These are phyloP conservation scores for Cylloceria caligata DNA, from an alignment of 2,888 invertebrate genomes.

Conservation along the genomic window DNA sequence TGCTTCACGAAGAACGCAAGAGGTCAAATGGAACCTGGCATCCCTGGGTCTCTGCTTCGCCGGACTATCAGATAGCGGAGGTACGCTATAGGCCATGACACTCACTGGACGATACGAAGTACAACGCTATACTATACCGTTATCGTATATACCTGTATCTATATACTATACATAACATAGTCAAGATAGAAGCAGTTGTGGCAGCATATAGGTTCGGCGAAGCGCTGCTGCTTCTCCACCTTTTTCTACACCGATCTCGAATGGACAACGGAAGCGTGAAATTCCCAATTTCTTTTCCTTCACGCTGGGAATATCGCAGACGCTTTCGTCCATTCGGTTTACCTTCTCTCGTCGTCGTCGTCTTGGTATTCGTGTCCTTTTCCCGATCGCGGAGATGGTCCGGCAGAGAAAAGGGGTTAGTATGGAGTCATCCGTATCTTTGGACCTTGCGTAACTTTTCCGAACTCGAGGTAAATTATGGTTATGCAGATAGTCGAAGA, in stretches of 20 bases:
- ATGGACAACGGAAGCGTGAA: slow-evolving; percentile 83
- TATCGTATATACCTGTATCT: slow-evolving; percentile 4
- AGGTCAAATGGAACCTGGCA: slow-evolving; percentile 6
- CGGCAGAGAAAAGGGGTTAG: slow-evolving; percentile 26
- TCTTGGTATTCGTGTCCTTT: slow-evolving; percentile 45
- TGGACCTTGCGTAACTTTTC: slow-evolving; percentile 34
- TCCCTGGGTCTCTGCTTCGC: slow-evolving; percentile 32
- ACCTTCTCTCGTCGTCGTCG: slow-evolving; percentile 47
- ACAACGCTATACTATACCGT: slow-evolving; percentile 22
- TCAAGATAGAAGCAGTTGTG: slow-evolving; percentile 49
- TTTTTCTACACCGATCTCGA: slow-evolving; percentile 68
- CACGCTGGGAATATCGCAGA: slow-evolving; percentile 74
- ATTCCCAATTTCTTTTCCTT: slow-evolving; percentile 83
- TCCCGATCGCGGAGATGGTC: slow-evolving; percentile 26
- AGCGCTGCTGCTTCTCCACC: slow-evolving; percentile 58
- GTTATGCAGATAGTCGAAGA: slow-evolving; percentile 16
- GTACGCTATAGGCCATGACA: slow-evolving; percentile 20
- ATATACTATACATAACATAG: slow-evolving; percentile 34
- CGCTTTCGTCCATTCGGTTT: slow-evolving; percentile 61
- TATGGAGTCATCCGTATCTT: slow-evolving; percentile 20
- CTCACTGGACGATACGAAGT: slow-evolving; percentile 19
- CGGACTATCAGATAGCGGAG: slow-evolving; percentile 40
- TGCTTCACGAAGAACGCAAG: slow-evolving; percentile 23
- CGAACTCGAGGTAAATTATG: slow-evolving; percentile 25
- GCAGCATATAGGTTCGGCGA: slow-evolving; percentile 50